These are phyloP conservation scores for Polydrusus cervinus DNA, from an alignment of 2,888 invertebrate species.

Conservation along the genomic window DNA sequence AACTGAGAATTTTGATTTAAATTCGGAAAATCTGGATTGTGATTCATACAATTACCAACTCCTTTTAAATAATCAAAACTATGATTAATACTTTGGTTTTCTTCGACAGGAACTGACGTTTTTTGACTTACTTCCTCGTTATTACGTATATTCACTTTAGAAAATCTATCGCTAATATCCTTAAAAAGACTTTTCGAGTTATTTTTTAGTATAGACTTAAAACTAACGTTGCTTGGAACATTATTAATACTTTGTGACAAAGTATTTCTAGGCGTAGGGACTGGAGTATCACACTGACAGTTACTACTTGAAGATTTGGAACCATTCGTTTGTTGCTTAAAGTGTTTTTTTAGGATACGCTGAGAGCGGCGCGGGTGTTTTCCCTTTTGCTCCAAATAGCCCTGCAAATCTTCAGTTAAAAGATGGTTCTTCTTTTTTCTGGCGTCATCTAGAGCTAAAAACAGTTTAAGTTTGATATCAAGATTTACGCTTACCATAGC, in stretches of 20 bases:
- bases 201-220: conserved; percentile 31
- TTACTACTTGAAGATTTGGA: conserved; percentile 27
- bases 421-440: conserved; percentile 33
- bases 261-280: conserved; percentile 1
- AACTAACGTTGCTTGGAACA: conserved; percentile 11
- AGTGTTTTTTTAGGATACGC: conserved; percentile 53
- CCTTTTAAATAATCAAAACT: neutral
- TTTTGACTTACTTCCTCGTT: conserved; percentile 24
- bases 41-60: neutral
- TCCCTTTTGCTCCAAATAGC: conserved; percentile 50
- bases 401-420: conserved; percentile 57
- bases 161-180: conserved; percentile 56
- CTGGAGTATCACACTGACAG: neutral
- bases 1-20: neutral
- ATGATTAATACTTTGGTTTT: neutral
- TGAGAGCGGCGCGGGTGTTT: conserved; percentile 55
- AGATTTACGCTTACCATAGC: too few species aligned
- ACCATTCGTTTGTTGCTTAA: conserved; percentile 4
- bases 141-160: conserved; percentile 28
- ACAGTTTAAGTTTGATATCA: neutral
- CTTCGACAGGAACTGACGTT: neutral
- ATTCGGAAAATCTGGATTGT: neutral
- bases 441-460: neutral
- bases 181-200: conserved; percentile 58
- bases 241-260: neutral